phyloP scores from a whole-genome alignment of 2,797 vertebrate species.

The Tympanoctomys barrerae region DNA sequence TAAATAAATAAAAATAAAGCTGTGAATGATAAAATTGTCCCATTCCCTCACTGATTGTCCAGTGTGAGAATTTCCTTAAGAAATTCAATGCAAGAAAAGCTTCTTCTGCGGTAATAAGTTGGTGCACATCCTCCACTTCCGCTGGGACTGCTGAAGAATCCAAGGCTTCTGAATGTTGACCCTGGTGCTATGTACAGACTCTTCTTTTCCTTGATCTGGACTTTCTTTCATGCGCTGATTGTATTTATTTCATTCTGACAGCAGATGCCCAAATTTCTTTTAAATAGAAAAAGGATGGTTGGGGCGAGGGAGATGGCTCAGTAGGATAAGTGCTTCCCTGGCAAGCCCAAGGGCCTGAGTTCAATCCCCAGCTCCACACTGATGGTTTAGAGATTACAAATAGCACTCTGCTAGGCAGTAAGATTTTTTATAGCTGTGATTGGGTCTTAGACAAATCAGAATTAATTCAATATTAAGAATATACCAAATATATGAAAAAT shows the following conservation, averaged over 20 bases:
- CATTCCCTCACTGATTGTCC: not conserved
- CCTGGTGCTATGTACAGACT: too few species aligned
- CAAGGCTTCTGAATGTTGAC: not conserved
- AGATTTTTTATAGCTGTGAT: not conserved
- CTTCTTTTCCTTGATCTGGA: not conserved
- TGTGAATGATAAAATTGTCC: not conserved
- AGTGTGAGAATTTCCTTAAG: not conserved
- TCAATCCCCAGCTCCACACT: too few species aligned
- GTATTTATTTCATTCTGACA: not conserved
- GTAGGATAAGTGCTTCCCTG: too few species aligned
- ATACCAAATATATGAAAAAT: not conserved
- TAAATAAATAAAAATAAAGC: not conserved
- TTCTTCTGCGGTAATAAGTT: not conserved
- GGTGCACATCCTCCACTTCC: not conserved
- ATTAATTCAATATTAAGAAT: not conserved
- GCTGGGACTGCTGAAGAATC: not conserved
- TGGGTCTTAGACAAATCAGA: not conserved
- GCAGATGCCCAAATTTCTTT: not conserved
- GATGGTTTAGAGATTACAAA: not conserved
- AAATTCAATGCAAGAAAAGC: not conserved
- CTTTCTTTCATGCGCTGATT: not conserved
- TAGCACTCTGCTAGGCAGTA: not conserved
- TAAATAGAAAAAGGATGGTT: not conserved
- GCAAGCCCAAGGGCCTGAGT: too few species aligned
- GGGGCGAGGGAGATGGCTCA: too few species aligned